These are phyloP conservation scores for Austrolebias charrua DNA, from an alignment of 2,797 vertebrate species.

Conservation along the genomic window DNA sequence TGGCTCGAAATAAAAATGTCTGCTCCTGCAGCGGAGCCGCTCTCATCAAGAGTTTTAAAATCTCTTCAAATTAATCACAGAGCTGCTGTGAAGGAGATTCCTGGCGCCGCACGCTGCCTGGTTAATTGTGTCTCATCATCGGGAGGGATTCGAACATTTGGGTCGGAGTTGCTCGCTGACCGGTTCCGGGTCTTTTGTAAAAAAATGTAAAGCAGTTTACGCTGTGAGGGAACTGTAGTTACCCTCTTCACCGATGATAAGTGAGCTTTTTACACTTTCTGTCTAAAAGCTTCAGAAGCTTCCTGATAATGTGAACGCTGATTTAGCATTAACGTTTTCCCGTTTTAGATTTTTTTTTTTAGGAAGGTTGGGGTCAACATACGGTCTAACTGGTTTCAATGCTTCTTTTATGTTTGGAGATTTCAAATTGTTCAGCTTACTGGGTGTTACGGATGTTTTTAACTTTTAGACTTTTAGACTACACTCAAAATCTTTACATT, in stretches of 20 bases:
- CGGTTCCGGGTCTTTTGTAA: conserved; percentile 42
- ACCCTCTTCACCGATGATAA: conserved; percentile 13
- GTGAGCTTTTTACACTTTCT: conserved; percentile 14
- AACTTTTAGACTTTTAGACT: too few species aligned
- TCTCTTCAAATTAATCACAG: conserved; percentile 40
- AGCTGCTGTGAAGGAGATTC: conserved; percentile 39
- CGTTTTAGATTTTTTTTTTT: too few species aligned
- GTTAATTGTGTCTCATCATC: conserved; percentile 51
- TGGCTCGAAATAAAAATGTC: conserved; percentile 42
- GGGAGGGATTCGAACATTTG: conserved; percentile 44
- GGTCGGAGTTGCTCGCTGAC: conserved; percentile 35
- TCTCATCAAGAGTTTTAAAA: conserved; percentile 54
- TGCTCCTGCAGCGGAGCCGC: conserved; percentile 12
- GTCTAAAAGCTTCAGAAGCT: conserved; percentile 19
- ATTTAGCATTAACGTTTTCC: too few species aligned
- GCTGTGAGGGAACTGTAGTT: too few species aligned
- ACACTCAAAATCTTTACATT: too few species aligned
- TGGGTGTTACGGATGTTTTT: too few species aligned
- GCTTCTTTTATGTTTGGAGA: too few species aligned
- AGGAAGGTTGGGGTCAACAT: too few species aligned
- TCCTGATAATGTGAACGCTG: neutral
- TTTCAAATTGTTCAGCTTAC: too few species aligned
- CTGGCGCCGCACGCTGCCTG: conserved; percentile 27
- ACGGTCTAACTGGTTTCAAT: too few species aligned
- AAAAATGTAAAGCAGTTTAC: conserved; percentile 28